Conservation (phyloP, 2,113 vertebrate genomes). For the Numida meleagris region DNA sequence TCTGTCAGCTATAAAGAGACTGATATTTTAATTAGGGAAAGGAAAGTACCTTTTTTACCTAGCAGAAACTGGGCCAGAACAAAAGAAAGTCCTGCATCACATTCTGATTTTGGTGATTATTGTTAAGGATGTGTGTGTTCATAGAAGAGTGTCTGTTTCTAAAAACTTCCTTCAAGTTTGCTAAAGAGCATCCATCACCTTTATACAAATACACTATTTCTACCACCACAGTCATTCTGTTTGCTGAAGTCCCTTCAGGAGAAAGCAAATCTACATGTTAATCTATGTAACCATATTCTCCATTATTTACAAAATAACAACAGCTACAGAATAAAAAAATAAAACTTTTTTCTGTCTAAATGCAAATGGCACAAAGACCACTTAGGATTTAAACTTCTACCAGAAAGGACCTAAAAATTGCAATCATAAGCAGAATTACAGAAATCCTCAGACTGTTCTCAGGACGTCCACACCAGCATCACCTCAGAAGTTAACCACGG, state of each 20-base stretch:
- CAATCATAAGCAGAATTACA: not conserved
- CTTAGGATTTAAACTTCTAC: not conserved
- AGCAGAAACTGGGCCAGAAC: not conserved
- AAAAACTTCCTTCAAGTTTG: not conserved
- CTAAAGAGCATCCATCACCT: not conserved
- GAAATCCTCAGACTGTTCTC: not conserved
- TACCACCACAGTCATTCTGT: not conserved
- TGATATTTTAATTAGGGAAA: not conserved
- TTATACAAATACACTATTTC: not conserved
- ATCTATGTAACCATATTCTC: not conserved
- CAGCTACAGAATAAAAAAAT: not conserved
- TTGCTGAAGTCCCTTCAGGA: not conserved
- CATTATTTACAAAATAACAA: not conserved
- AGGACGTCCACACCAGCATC: accelerated
- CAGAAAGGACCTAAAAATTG: not conserved
- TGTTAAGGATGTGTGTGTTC: not conserved
- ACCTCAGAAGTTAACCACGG: not conserved
- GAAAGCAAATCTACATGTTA: not conserved
- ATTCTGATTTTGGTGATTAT: not conserved
- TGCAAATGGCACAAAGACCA: not conserved
- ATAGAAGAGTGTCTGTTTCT: accelerated
- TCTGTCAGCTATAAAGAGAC: not conserved
- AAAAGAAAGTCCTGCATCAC: not conserved
- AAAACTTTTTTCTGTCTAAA: not conserved
- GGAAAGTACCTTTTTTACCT: not conserved